These are phyloP conservation scores for Ispidina picta DNA, from an alignment of 2,797 vertebrate species.

Conservation along the genomic window DNA sequence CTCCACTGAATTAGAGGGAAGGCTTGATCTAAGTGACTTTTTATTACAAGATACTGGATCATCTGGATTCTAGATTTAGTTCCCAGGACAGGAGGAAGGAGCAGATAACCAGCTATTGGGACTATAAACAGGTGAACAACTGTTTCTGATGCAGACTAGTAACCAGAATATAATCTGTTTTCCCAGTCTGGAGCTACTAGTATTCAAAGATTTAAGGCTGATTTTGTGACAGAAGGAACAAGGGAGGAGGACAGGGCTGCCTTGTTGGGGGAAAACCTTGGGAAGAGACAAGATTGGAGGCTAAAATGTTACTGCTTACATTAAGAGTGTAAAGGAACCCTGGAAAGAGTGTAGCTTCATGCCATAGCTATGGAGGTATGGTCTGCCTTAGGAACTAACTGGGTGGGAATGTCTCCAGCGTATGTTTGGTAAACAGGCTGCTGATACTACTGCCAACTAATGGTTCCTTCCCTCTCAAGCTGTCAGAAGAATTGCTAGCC, in stretches of 20 bases:
- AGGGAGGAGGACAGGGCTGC: not conserved
- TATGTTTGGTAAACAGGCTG: slow-evolving; percentile 48
- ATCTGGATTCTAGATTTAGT: not conserved
- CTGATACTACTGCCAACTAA: slow-evolving; percentile 25
- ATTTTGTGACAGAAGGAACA: not conserved
- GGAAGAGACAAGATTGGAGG: not conserved
- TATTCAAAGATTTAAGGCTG: not conserved
- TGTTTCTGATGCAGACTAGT: not conserved
- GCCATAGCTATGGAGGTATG: not conserved
- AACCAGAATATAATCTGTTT: not conserved
- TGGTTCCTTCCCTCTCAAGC: slow-evolving; percentile 74
- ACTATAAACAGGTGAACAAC: not conserved
- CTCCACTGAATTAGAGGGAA: not conserved
- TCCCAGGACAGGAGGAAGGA: not conserved
- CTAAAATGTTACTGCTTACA: not conserved
- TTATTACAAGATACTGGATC: not conserved
- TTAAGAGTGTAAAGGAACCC: not conserved
- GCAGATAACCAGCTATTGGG: not conserved
- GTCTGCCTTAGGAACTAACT: not conserved
- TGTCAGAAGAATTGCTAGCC: slow-evolving; percentile 89
- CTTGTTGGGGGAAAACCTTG: not conserved
- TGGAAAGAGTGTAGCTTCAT: not conserved
- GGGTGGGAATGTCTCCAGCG: not conserved
- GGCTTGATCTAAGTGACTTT: not conserved
- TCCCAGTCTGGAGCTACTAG: not conserved